These are phyloP conservation scores for Mustela lutreola DNA, from an alignment of 2,113 vertebrate species.

Conservation along the genomic window DNA sequence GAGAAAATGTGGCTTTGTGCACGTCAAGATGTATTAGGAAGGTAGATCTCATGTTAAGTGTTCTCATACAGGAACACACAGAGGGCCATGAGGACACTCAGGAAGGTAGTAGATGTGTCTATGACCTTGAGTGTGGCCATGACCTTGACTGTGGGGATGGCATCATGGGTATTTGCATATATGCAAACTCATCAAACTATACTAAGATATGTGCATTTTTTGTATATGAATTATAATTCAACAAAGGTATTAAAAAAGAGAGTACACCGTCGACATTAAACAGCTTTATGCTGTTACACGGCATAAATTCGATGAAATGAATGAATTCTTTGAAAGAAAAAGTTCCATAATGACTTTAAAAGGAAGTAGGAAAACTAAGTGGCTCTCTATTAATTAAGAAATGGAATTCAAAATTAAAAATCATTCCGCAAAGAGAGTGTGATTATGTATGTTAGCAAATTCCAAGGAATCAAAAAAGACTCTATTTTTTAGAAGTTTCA, in stretches of 20 bases:
- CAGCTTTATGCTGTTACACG: not conserved
- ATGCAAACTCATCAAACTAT: not conserved
- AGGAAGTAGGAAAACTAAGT: not conserved
- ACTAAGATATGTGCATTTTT: not conserved
- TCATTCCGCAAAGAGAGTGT: not conserved
- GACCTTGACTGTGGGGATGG: not conserved
- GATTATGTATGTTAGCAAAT: not conserved
- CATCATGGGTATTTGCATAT: no score
- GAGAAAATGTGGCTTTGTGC: no score
- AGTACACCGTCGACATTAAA: not conserved
- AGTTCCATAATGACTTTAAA: not conserved
- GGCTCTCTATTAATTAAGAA: not conserved
- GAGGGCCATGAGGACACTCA: not conserved
- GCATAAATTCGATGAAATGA: not conserved
- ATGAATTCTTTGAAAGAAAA: not conserved
- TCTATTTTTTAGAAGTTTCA: not conserved
- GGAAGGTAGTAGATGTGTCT: not conserved
- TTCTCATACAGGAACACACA: not conserved
- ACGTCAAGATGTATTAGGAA: no score
- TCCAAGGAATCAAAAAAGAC: not conserved
- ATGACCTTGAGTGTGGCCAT: not conserved
- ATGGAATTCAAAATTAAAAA: not conserved
- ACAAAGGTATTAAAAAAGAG: not conserved
- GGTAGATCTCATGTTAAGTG: not conserved
- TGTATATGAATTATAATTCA: not conserved